Evolutionary conservation across 2,113 vertebrate genomes (phyloP), one percentile per base, ranked within the genome.

Genomic region (Sylvia atricapilla): DNA sequence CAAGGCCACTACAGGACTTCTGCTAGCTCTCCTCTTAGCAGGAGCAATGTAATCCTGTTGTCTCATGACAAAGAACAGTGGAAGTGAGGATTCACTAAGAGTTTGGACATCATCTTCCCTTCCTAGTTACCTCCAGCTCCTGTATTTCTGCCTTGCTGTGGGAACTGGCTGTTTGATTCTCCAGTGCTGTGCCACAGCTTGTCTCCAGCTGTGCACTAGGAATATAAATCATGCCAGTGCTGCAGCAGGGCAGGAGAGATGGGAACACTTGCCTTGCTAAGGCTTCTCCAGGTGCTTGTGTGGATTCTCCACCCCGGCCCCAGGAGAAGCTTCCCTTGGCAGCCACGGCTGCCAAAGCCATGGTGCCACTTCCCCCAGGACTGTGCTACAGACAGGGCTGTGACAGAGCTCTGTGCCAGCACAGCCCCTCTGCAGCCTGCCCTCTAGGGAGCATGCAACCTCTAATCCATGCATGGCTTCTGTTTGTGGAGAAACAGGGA

Each of bases 131-230:
- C 53, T 83, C n/a, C 75, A 83, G 70, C 37, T 93, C 58, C 78
- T 58, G 16, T 68, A 52, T 87, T 87, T 82, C 84, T 89, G 62
- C 44, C 67, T 83, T 90, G 82, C 90, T 89, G 59, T 33, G 7
- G 82, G 46, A 94, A 53, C 78, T 67, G 76, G 60, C 81, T 87
- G 41, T 43, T 90, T 64, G 46, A 50, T 80, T 95, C 90, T 87
- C 82, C 88, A 33, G 62, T 14, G 43, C 58, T 64, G 63, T 80
- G 76, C 68, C 84, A 49, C 28, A 56, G 63, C 50, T 74, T 55
- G 33, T 73, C 85, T 95, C 74, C 94, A 73, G 92, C 90, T 95
- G 70, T 91, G 94, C 75, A 33, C 46, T 33, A 95, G 78, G 96
- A 95, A 93, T 94, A 91, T 67, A 80, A 88, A 93, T 88, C 63